Base-by-base conservation (phyloP, 2,797 vertebrate genomes). In the Centroberyx gerrardi region DNA sequence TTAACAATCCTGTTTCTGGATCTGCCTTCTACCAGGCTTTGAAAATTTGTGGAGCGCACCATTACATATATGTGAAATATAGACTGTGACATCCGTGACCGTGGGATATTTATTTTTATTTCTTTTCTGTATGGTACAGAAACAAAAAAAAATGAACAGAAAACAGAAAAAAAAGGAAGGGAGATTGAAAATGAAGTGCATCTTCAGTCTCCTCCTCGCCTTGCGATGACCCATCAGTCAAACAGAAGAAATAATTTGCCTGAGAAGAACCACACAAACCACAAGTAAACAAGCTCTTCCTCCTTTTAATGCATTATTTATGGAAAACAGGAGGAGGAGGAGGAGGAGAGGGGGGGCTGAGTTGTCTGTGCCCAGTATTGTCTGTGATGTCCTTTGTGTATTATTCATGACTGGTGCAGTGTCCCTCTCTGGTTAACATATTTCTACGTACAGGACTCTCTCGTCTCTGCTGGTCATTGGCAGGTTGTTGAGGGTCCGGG, bases 301-400 rank as follows among this genome's bases (percentile, higher is more conserved):
- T 92, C 87, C 77, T 52, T 89, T 91, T 87, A 88, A 93, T 94
- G 90, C 85, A 93, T 94, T 94, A 94, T 94, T 94, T 92, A 94
- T 94, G 88, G 88, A 81, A 87, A 75, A 80, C 62, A 81, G 76
- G 66, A 68, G 71, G 78, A 38, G 53, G 42, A 28, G 55, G 72
- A 22, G 28, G 53, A 27, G 31, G 48, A 49, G 65, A 55, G 51
- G 71, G 58, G 81, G 76, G 81, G 86, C 9, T 56, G 75, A 76
- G 81, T 72, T 77, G 74, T 72, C 78, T 78, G 68, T 70, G 53
- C 67, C 81, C 79, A 79, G 78, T 83, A 87, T 87, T 88, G 85
- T 86, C 88, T 92, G 75, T 89, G 86, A 92, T 92, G 89, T 93
- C 88, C 90, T 94, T 90, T 94, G 92, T 94, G 90, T 92, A 91